phyloP scores from a whole-genome alignment of 2,113 vertebrate species.

The Mionectes macconnelli region DNA sequence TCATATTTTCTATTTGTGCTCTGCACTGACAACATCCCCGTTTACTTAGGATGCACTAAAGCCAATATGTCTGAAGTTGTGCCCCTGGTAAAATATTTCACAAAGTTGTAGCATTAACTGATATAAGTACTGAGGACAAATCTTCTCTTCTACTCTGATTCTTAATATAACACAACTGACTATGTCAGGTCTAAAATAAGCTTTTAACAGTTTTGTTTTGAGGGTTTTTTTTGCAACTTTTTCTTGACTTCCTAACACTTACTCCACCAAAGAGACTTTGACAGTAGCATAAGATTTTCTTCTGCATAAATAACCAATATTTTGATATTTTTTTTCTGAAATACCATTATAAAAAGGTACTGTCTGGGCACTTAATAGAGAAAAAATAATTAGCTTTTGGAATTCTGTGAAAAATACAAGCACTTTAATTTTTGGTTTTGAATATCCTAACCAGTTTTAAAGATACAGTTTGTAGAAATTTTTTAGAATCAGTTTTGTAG shows the following conservation, averaged over 20 bases:
- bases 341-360: neutral
- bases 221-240: rapidly evolving
- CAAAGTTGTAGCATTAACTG: neutral
- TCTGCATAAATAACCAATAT: neutral
- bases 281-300: neutral
- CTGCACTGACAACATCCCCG: neutral
- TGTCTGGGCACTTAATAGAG: neutral
- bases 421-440: neutral
- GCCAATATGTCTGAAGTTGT: neutral
- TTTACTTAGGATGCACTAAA: neutral
- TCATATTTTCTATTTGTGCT: neutral
- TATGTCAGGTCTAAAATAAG: neutral
- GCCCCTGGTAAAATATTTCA: neutral
- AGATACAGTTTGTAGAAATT: neutral
- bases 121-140: neutral
- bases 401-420: neutral
- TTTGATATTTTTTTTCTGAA: neutral
- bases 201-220: neutral
- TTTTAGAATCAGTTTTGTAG: neutral
- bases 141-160: neutral
- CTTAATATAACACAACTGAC: neutral
- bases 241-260: neutral
- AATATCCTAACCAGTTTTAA: neutral
- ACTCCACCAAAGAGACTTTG: neutral
- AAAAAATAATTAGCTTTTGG: neutral